phyloP scores from a whole-genome alignment of 2,113 vertebrate genomes.

The Saguinus midas region DNA sequence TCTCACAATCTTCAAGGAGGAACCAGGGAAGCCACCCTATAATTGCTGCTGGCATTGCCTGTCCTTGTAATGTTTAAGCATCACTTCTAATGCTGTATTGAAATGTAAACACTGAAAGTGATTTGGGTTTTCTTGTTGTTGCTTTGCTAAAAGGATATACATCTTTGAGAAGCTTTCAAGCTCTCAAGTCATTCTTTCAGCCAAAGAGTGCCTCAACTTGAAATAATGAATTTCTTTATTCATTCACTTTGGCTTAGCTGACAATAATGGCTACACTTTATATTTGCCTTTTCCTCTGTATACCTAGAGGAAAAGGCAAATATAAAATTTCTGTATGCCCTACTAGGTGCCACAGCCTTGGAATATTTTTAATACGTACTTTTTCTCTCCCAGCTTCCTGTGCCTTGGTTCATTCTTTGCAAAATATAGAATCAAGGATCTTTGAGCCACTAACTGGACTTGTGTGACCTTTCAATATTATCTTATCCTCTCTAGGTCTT shows the following conservation, averaged over 20 bases:
- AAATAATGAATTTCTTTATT: constrained; percentile 34
- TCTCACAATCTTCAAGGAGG: neutral
- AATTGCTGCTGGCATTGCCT: neutral
- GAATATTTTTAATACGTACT: neutral
- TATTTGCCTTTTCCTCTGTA: neutral
- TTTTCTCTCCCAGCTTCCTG: neutral
- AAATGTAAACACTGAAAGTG: constrained; percentile 23
- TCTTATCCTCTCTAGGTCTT: neutral
- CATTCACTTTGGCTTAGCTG: neutral
- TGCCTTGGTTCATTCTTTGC: neutral
- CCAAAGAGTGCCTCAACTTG: neutral
- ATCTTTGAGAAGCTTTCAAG: constrained; percentile 33
- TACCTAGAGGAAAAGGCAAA: no score
- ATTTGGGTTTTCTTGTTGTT: neutral
- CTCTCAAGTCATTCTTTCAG: neutral
- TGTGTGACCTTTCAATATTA: neutral
- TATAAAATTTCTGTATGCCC: neutral
- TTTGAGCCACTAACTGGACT: neutral
- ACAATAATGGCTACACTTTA: neutral
- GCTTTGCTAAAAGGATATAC: neutral
- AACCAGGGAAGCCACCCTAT: neutral
- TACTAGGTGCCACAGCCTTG: neutral
- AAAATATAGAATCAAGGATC: neutral
- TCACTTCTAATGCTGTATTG: neutral
- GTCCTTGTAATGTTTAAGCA: constrained; percentile 9